A percentile compares a stretch with the other conserved stretches of the same genome.
These are phyloP conservation scores for Nannospalax galili DNA, from an alignment of 2,113 vertebrate genomes.

Conservation along the genomic window DNA sequence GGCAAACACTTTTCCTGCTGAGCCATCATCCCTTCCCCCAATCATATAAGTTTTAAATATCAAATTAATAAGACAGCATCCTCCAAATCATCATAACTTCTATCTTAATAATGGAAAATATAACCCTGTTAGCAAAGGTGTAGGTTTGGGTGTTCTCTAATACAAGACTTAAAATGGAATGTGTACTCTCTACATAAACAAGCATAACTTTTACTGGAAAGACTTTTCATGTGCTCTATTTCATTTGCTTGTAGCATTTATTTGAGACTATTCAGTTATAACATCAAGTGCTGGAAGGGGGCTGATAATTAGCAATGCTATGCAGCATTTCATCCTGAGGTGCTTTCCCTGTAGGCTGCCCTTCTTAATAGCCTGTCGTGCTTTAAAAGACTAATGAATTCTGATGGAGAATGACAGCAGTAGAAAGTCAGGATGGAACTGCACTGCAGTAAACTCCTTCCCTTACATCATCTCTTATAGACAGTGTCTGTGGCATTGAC, in stretches of 20 bases:
- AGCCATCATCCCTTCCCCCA: background rate
- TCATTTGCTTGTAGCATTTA: background rate
- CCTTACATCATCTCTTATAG: background rate
- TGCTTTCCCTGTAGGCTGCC: background rate
- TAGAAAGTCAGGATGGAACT: constrained; percentile 2
- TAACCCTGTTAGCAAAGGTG: constrained; percentile 2
- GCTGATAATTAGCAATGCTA: constrained; percentile 18
- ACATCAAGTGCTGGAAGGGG: background rate
- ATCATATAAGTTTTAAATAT: background rate
- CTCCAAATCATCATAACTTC: background rate
- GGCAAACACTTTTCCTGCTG: background rate
- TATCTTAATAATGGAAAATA: background rate
- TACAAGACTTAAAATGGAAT: constrained; percentile 23
- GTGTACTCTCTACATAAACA: background rate
- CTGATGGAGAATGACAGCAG: constrained; percentile 3
- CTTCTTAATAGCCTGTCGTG: background rate
- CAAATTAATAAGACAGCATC: constrained; percentile 28
- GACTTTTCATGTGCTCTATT: background rate
- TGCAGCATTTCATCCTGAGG: background rate
- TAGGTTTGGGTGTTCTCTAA: constrained; percentile 32
- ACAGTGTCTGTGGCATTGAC: background rate
- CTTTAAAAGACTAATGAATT: constrained; percentile 59
- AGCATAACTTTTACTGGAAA: constrained; percentile 27
- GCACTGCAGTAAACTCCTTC: background rate
- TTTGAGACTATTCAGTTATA: background rate